These are phyloP conservation scores for Euschistus heros DNA, from an alignment of 1,140 invertebrate genomes.

Conservation along the genomic window DNA sequence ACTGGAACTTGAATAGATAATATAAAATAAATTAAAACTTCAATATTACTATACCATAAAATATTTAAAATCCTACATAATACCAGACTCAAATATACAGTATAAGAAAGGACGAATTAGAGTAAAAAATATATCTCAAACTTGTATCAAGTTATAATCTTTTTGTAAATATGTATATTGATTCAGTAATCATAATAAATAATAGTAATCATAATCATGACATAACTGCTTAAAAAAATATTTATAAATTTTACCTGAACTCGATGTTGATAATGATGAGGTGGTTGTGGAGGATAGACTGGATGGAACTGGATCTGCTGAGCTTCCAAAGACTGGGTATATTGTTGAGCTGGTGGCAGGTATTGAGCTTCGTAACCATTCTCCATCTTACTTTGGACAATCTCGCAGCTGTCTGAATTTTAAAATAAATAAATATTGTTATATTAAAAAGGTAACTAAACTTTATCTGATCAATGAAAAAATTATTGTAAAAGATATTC, in stretches of 20 bases:
- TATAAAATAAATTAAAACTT: no score
- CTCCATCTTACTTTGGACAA: background rate
- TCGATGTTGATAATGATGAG: background rate
- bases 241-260: background rate
- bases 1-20: no score
- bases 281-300: background rate
- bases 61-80: no score
- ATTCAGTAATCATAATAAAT: no score
- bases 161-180: no score
- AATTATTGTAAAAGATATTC: no score
- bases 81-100: no score
- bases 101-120: no score
- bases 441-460: background rate
- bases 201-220: background rate
- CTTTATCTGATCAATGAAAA: background rate
- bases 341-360: background rate
- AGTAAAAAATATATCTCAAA: no score
- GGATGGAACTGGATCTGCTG: background rate
- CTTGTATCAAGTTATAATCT: no score
- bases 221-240: background rate
- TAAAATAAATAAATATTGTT: background rate
- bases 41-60: no score
- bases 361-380: slow-evolving; percentile 6
- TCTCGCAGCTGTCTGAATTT: background rate
- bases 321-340: background rate